Base-by-base conservation (phyloP, 2,888 invertebrate species). In the Caenorhabditis doughertyi region DNA sequence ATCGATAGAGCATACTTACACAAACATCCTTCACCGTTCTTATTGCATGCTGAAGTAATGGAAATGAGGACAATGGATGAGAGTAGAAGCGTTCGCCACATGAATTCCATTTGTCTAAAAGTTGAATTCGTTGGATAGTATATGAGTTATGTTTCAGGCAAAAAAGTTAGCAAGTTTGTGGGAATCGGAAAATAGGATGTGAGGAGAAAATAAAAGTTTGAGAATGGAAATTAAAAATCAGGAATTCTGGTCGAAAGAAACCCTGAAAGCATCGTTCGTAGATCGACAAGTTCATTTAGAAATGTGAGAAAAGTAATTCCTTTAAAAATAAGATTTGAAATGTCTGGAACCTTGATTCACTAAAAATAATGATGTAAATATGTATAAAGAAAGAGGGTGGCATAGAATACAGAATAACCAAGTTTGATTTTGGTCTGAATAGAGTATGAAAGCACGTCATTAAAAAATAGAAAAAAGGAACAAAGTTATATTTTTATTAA, bases 21-120 rank as follows among this genome's bases (percentile, higher is more conserved):
- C 32, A 77, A 47, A 39, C 77, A 77, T 32, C 77, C 68, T 29
- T 77, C 77, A 13, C 77, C 77, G 42, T 77, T 68, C 55, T 68
- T 76, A 23, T 76, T 68, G 62, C 77, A 77, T 23, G 68, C 62
- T 4, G 44, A 58, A 23, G 25, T 60, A 18, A 68, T 62, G 42
- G 77, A 51, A 51, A 68, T 32, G 21, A 77, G 44, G 4, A 77
- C 32, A 18, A 77, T 16, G 21, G 68, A 27, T 9, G 77, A 23
- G 68, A 77, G 27, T 27, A 77, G 2, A 29, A 77, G 68, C 29
- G 77, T 68, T 68, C 77, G 68, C 68, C 77, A 77, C 68, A 77
- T 62, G 53, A 44, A 53, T 68, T 44, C 44, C 77, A 68, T 76
- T 65, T n/a, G 53, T 35, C 55, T 74, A 23, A 44, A n/a, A 4